Base-by-base conservation (phyloP, 1,140 invertebrate genomes). In the Cherax quadricarinatus region DNA sequence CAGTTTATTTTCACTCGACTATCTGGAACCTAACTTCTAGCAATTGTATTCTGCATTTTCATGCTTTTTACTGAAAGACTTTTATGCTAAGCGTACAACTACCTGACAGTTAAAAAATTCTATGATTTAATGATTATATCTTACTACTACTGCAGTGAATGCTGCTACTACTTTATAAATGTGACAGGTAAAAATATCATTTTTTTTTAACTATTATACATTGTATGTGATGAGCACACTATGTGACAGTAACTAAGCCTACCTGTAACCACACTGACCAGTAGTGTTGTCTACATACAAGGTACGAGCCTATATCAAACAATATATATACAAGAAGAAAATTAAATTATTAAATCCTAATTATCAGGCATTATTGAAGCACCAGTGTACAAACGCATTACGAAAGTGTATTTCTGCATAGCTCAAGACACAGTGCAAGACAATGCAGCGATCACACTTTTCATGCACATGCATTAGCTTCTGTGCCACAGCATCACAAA, bases 381-480 rank as follows among this genome's bases (percentile, higher is more conserved):
- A 57, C 53, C 12, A 66, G 53, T 9, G 62, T 16, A 66, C 18
- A 1, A 66, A 66, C 62, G 1, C 62, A 0, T 57, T 14, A 57
- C 53, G 12, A 66, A 66, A 60, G 16, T 10, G 57, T 16, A 60
- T 9, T 60, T 1, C 30, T 41, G 30, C 30, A 41, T 41, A 41
- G 30, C 30, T 41, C 57, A 60, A 60, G 57, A 60, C 16, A 60
- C 9, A 60, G 62, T 66, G 21, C 62, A 66, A 66, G 16, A 60
- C 0, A 60, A 10, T 60, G 9, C 62, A 66, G 9, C 14, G 9
- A n/a, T n/a, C 1, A 75, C 21, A 30, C 70, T 10, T 30, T 30
- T 30, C 70, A 75, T 75, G n/a, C 70, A 75, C 70, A 75, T 75
- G 70, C 70, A 75, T 21, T 57, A n/a, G 51, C 80, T 53, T 82